Evolutionary conservation across 2,888 invertebrate species (phyloP), one percentile per base, ranked within the genome.

Genomic region (Rhabditophanes sp.): DNA sequence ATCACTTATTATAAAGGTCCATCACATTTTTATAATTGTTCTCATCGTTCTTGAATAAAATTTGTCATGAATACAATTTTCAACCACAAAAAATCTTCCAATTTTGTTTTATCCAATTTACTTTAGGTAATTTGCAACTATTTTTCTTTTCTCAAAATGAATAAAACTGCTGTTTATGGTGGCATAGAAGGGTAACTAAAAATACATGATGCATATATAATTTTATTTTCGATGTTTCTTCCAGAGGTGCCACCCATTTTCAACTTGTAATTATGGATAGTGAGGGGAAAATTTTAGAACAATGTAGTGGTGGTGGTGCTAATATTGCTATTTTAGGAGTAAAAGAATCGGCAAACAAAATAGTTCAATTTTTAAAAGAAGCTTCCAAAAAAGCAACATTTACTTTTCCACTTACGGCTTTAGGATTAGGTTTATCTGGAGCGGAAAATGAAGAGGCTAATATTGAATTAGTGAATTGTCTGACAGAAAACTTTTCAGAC

Each of bases 361-460:
- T 53, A 14, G 48, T 46, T 11, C 21, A 25, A 8, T 37, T 40
- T 35, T 28, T 54, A 11, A 20, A 44, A 8, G 26, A 27, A 9
- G 12, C 34, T 11, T 44, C 41, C 2, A 33, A 28, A 11, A 27
- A 30, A 11, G 17, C 30, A 7, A 25, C 19, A n/a, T 30, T 54
- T 25, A 11, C 18, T 7, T 32, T 51, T 7, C 50, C 50, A 3
- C 28, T 54, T 6, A 17, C 24, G 5, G 29, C 42, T 5, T 29
- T 54, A 42, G 60, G 60, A 9, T 45, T 60, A 35, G 60, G 59
- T 3, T 37, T 60, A 9, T 50, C 57, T 1, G 60, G 60, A 9
- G 59, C 59, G 3, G 60, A 60, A 36, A 53, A 60, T 25, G 46
- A 39, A n/a, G 30, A 28, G 2, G 40, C 46, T 34, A 58, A 56